A percentile compares a stretch with the other conserved stretches of the same genome.
Conservation (phyloP, 2,113 vertebrate species). For the Galeopterus variegatus region DNA sequence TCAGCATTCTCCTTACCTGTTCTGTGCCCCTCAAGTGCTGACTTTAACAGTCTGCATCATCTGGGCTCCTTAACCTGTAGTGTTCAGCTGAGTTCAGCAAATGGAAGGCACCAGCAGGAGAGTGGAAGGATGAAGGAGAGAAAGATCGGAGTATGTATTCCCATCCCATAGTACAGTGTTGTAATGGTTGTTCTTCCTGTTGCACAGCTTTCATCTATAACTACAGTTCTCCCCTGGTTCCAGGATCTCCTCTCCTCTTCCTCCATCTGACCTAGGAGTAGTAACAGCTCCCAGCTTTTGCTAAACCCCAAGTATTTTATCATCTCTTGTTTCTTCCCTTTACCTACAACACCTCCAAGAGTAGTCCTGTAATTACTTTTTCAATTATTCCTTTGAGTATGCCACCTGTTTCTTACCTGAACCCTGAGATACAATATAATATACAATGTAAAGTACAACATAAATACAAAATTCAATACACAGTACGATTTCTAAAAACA, state of each 20-base stretch:
- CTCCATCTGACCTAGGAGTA: background rate
- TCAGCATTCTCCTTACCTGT: background rate
- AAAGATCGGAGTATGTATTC: background rate
- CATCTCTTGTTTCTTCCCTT: background rate
- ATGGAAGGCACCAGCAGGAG: background rate
- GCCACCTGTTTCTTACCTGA: background rate
- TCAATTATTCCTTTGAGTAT: background rate
- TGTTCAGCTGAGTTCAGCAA: background rate
- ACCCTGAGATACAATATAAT: background rate
- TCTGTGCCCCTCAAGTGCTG: too few species aligned
- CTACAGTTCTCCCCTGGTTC: background rate
- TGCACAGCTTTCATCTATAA: background rate
- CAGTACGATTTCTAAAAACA: background rate
- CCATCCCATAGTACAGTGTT: background rate
- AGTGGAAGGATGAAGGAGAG: background rate
- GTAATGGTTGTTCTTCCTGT: background rate
- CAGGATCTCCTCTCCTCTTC: background rate
- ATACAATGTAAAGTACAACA: background rate
- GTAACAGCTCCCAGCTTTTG: background rate
- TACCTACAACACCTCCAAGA: background rate
- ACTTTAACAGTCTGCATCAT: background rate
- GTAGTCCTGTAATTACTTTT: background rate
- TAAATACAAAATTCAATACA: background rate
- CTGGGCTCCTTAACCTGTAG: background rate
- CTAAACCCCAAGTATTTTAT: background rate